Conservation (phyloP, 2,797 vertebrate genomes). For the Meda fulgida region DNA sequence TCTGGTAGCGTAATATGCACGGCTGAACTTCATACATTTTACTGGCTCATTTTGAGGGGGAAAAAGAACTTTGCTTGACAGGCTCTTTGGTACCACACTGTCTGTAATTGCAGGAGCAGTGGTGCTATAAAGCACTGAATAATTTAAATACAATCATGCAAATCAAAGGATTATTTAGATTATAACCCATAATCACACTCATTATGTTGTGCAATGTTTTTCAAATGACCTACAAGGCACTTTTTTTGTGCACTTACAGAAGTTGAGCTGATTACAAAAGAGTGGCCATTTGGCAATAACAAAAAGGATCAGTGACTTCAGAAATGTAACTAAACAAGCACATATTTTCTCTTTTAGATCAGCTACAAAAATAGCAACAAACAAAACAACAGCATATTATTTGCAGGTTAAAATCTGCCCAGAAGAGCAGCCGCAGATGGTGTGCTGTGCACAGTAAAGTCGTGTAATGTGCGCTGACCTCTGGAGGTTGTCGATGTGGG, state of each 20-base stretch:
- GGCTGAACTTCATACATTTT: conserved; percentile 54
- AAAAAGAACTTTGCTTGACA: conserved; percentile 8
- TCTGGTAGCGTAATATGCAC: conserved; percentile 55
- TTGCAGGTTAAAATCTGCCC: background rate
- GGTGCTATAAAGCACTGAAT: conserved; percentile 25
- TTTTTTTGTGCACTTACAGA: background rate
- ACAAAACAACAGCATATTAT: background rate
- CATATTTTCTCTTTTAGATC: conserved; percentile 9
- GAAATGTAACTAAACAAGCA: background rate
- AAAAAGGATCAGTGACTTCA: background rate
- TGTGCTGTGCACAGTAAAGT: background rate
- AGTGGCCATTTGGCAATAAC: background rate
- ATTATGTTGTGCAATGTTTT: conserved; percentile 26
- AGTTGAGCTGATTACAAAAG: background rate
- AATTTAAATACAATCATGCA: conserved; percentile 36
- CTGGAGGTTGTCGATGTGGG: conserved; percentile 84
- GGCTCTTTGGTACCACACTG: conserved; percentile 17
- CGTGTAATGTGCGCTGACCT: conserved; percentile 75
- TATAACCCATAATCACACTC: conserved; percentile 13
- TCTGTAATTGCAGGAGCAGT: background rate
- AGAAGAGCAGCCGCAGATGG: background rate
- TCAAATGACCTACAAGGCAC: conserved; percentile 14
- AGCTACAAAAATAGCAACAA: background rate
- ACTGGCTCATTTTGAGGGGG: conserved; percentile 45
- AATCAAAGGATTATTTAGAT: conserved; percentile 49